phyloP scores from a whole-genome alignment of 1,140 invertebrate genomes.

The Piezodorus guildinii region DNA sequence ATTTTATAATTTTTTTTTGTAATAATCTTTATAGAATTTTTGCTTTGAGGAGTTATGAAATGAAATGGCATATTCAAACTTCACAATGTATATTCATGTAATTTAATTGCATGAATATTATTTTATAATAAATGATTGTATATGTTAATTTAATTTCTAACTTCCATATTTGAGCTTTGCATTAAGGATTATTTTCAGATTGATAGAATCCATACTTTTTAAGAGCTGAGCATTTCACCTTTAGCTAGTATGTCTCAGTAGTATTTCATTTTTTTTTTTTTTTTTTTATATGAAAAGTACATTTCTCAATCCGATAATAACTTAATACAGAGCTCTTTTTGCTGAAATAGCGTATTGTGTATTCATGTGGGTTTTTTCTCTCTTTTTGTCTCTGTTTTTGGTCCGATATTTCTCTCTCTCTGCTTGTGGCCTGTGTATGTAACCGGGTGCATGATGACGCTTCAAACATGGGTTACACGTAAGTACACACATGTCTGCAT shows the following conservation, averaged over 20 bases:
- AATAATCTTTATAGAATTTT: constrained; percentile 9
- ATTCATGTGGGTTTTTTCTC: constrained; percentile 30
- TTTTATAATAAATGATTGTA: neutral
- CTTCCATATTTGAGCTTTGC: constrained; percentile 3
- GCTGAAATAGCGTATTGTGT: constrained; percentile 24
- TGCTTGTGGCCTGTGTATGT: constrained; percentile 52
- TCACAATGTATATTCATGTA: neutral
- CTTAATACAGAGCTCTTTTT: constrained; percentile 8
- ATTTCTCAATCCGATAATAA: neutral
- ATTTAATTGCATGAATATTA: neutral
- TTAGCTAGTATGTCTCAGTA: no score
- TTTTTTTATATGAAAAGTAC: neutral
- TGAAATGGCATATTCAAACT: neutral
- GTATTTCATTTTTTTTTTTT: no score
- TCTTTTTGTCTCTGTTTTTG: constrained; percentile 49
- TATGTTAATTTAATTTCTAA: constrained; percentile 1
- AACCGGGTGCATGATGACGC: constrained; percentile 55
- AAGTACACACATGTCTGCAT: constrained; percentile 42
- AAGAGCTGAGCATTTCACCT: neutral
- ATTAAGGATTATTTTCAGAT: neutral
- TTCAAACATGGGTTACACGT: constrained; percentile 59
- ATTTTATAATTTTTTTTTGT: constrained; percentile 11
- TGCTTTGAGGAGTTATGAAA: constrained; percentile 3
- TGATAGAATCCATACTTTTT: neutral
- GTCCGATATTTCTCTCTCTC: constrained; percentile 52